Base-by-base conservation (phyloP, 1,140 invertebrate species). In the Agrypnia vestita region DNA sequence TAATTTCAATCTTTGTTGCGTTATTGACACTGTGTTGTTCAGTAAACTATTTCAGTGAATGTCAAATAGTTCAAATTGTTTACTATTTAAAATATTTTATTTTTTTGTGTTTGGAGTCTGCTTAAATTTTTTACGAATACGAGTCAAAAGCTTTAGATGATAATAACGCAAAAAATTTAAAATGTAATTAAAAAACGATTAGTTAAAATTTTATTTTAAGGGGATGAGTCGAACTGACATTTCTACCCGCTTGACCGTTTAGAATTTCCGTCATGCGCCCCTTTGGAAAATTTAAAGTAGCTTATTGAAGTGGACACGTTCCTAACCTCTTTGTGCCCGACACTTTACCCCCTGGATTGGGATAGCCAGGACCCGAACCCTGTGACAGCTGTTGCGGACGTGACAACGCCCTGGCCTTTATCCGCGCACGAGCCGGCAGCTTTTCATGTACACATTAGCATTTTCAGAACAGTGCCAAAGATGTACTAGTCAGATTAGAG, bases 311-410 rank as follows among this genome's bases (percentile, higher is more conserved):
- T 25, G 12, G 67, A 49, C 67, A 49, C 67, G 49, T 71, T 19
- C 25, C 44, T 71, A 67, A 49, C 49, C 44, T 47, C 67, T 71
- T 53, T 71, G 49, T 71, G 67, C 21, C 15, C n/a, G 44, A 44
- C 44, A 71, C 49, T 46, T 17, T 62, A 44, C 59, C 77, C 62
- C 46, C 61, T 35, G 21, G 62, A 62, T 21, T 35, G 59, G 25
- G 59, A 56, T 6, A 56, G 53, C 53, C 67, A 15, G 64, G 55
- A 19, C 62, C 67, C 47, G 73, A 61, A 56, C 79, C 79, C 64
- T 64, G 79, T 61, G 79, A 80, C 79, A 80, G 79, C 79, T 80
- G 79, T 71, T 19, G 43, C 51, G 25, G 69, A 80, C 79, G 79
- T 80, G 79, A 80, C 79, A 49, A 46, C 79, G 72, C 71, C 67